These are phyloP conservation scores for Drosophila ananassae DNA, from an alignment of 1,140 invertebrate genomes.

Conservation along the genomic window DNA sequence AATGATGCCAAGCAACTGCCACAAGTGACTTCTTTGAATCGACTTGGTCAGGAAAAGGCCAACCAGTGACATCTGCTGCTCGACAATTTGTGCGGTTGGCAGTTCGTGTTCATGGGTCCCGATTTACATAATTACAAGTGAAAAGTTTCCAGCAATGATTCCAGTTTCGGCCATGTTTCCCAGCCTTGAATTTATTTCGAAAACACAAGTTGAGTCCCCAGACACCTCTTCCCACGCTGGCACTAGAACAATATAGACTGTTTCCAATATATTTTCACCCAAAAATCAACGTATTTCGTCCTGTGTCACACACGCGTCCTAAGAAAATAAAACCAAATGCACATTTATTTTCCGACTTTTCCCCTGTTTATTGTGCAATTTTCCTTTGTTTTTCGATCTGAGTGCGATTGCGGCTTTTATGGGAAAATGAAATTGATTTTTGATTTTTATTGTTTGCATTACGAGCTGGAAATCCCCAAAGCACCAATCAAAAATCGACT, in stretches of 20 bases:
- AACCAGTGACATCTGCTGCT: constrained; percentile 67
- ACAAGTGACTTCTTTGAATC: constrained; percentile 50
- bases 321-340: constrained; percentile 47
- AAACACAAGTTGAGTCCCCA: not conserved
- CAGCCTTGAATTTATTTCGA: constrained; percentile 11
- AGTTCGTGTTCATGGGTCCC: constrained; percentile 59
- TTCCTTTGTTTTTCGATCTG: constrained; percentile 25
- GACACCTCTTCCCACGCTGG: constrained; percentile 10
- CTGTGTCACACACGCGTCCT: constrained; percentile 35
- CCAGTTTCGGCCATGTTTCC: constrained; percentile 3
- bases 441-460: constrained; percentile 65
- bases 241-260: not conserved
- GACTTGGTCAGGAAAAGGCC: constrained; percentile 29
- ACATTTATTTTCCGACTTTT: constrained; percentile 34
- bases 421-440: constrained; percentile 53
- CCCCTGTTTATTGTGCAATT: constrained; percentile 25
- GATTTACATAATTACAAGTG: constrained; percentile 73
- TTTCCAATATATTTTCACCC: constrained; percentile 17
- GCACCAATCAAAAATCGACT: constrained; percentile 52
- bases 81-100: constrained; percentile 67
- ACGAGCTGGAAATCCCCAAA: constrained; percentile 46
- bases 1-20: constrained; percentile 33
- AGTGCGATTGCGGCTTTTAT: constrained; percentile 16
- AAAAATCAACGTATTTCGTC: constrained; percentile 30
- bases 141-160: constrained; percentile 32